phyloP scores from a whole-genome alignment of 1,140 invertebrate genomes.

The Agrypnia vestita region DNA sequence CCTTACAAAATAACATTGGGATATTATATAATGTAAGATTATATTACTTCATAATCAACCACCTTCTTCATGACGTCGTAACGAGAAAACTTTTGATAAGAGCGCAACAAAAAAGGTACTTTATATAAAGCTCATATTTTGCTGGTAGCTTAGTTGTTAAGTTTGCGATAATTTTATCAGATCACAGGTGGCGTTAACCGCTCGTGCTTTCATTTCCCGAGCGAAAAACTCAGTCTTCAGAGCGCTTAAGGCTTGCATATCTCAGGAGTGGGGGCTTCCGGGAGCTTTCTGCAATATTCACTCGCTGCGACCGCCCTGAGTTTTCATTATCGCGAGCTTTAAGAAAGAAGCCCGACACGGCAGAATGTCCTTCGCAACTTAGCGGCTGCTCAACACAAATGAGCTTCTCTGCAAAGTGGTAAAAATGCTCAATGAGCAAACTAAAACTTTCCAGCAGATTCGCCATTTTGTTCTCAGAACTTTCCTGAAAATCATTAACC shows the following conservation, averaged over 20 bases:
- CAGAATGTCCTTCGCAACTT: slow-evolving; percentile 48
- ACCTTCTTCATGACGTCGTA: too few relatives aligned
- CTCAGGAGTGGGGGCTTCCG: slow-evolving; percentile 7
- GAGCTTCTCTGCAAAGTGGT: slow-evolving; percentile 32
- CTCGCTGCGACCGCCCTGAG: slow-evolving; percentile 30
- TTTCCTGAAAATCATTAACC: not conserved
- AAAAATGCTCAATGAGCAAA: slow-evolving; percentile 24
- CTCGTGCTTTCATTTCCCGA: slow-evolving; percentile 16
- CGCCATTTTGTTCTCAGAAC: not conserved
- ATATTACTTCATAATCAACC: too few relatives aligned
- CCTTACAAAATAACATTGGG: too few relatives aligned
- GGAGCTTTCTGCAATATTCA: slow-evolving; percentile 3
- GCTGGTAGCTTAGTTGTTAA: slow-evolving; percentile 2
- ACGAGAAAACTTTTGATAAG: not conserved
- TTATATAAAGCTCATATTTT: not conserved
- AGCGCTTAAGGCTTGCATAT: not conserved
- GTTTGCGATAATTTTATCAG: slow-evolving; percentile 33
- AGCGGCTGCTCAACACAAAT: slow-evolving; percentile 39
- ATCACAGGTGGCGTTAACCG: slow-evolving; percentile 24
- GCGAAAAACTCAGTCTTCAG: slow-evolving; percentile 2
- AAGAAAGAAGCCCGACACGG: slow-evolving; percentile 44
- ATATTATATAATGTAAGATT: too few relatives aligned
- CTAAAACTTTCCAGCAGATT: not conserved
- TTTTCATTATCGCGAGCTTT: slow-evolving; percentile 43
- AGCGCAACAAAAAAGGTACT: too few relatives aligned